Evolutionary conservation across 2,797 vertebrate species (phyloP), one percentile per base, ranked within the genome.

Genomic region (Aldrovandia affinis): DNA sequence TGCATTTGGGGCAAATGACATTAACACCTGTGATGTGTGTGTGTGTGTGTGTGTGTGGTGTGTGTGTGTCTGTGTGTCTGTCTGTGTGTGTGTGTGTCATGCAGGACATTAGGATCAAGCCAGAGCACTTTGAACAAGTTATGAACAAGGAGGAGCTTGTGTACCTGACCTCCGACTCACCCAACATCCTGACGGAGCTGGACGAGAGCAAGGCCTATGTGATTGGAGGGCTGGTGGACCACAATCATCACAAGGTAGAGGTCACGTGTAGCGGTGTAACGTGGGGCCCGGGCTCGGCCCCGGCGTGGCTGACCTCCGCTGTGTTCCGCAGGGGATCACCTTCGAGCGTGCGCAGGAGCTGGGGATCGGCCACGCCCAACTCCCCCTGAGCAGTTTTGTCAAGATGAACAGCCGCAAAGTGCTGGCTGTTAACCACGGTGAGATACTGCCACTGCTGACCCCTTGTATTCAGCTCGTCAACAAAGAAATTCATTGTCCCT

Each of bases 331-430:
- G 97, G 97, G 98, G 20, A 86, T 99, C 83, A 98, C 97, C 22
- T 97, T 97, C 85, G 96, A 94, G 89, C 95, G 93, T 89, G 98
- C 98, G 0, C 91, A 96, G 84, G 95, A 97, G 86, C 93, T 96
- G 52, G 98, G 97, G 86, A 96, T 99, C 57, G 81, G 92, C 42
- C 98, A 99, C 3, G 98, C 97, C 8, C 98, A 98, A 88, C 97
- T 99, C 50, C 98, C 98, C 0, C 96, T 99, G 73, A 94, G 94
- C 88, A 96, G 93, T 86, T 99, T 99, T 86, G 97, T 99, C 85
- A 98, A 96, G 93, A 99, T 99, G 98, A 99, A 99, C 90, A 99
- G 96, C 90, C 96, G 98, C 1, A 99, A 99, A 88, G 98, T 99
- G 85, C 94, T 99, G 85, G 97, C 98, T 0, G 96, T 99, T 85